Base-by-base conservation (phyloP, 1,140 invertebrate genomes). In the Drosophila pallidifrons region DNA sequence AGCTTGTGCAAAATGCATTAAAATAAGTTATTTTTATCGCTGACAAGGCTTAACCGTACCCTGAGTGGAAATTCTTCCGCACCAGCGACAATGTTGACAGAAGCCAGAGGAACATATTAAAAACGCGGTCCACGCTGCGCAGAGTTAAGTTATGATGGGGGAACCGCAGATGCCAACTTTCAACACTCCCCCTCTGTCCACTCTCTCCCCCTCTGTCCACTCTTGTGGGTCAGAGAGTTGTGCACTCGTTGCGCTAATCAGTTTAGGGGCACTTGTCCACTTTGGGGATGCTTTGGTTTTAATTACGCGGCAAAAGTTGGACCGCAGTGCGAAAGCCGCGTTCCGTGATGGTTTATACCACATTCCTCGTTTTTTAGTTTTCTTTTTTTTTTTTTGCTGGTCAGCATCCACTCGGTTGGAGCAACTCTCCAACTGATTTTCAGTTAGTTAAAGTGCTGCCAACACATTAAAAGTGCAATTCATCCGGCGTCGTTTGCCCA, bases 381-480 rank as follows among this genome's bases (percentile, higher is more conserved):
- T 15, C 15, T 15, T 67, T 32, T 28, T 45, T 38, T 43, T 57
- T 49, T 13, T 11, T 32, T 25, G 25, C 58, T 57, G 55, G 15
- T 63, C 55, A 51, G 57, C 47, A 52, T 30, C 49, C 28, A 32
- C 51, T 52, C 45, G 6, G 45, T 5, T 8, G 16, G 20, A 7
- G 41, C 41, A 15, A 60, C 60, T 60, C 76, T 68, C 35, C 65
- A 67, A 61, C 67, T 54, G 72, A 78, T 79, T 71, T 67, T 45
- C 82, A 79, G 83, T 88, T 82, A 76, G 83, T 88, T 87, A 87
- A 87, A 87, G 83, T 87, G 83, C 83, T 77, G 81, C 77, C 83
- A 87, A 83, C 83, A 88, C 83, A 87, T 87, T 87, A 87, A 87
- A 87, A 87, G 69, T 87, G 83, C 83, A 88, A 87, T 87, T 87